Evolutionary conservation across 2,797 vertebrate species (phyloP), one percentile per base, ranked within the genome.

Genomic region (Neostethus bicornis): DNA sequence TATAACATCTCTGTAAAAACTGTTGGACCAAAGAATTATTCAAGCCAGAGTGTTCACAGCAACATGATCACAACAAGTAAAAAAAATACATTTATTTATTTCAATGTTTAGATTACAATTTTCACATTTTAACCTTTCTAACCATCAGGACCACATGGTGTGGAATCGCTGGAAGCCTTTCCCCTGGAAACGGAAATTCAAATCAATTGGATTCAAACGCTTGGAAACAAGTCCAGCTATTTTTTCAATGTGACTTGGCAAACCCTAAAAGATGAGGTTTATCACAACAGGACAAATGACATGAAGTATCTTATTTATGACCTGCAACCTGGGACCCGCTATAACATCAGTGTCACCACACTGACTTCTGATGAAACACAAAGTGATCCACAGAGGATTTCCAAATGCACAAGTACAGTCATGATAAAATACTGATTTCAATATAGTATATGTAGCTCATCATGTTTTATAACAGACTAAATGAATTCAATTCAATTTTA

Each of bases 11-110:
- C 76, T 0, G 65, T 91, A 19, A 46, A 19, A 34, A 88, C 90
- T 23, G 46, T 78, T 16, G 91, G 87, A 0, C 66, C 1, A 2
- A 0, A 77, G 79, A 8, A 0, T 42, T 84, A 90, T 4, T 6
- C 28, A 51, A 93, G 90, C 49, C 9, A 58, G 11, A 5, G 3
- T n/a, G 68, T 86, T 63, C 1, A 26, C 3, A 26, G 1, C 4
- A 0, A 19, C 38, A 32, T 2, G 11, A 61, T 84, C 66, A 86
- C 68, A 8, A 93, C 91, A 76, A 85, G 91, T 92, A 87, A 88
- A 91, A 39, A 2, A n/a, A n/a, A n/a, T n/a, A n/a, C n/a, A 32
- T 64, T 61, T 51, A 37, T 38, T 39, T 66, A n/a, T 51, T 23
- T 31, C 4, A 11, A 2, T 42, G 4, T 59, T 16, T 35, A 35